Evolutionary conservation across 2,113 vertebrate genomes (phyloP), one percentile per base, ranked within the genome.

Genomic region (Hiodon tergisus): DNA sequence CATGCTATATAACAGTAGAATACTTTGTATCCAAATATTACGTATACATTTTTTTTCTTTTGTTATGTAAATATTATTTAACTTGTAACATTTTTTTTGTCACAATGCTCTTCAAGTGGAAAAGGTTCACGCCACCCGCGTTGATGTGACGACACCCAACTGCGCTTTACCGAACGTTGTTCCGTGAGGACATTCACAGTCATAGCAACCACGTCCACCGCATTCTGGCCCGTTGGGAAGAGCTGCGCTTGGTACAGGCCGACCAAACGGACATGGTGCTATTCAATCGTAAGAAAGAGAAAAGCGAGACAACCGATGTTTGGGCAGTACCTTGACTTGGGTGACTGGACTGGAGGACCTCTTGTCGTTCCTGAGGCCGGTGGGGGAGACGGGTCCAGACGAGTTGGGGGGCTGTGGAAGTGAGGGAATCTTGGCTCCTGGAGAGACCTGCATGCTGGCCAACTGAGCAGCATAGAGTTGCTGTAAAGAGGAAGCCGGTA

Each of bases 391-490:
- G 67, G 94, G 87, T 72, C 93, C 90, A 69, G 94, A 90, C 1
- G 93, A 84, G 89, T 93, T 96, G 81, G 92, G 91, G 76, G 91
- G 93, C 85, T 95, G 96, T 52, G 93, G 95, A 85, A 93, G 93
- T 70, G 95, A 88, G 76, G 93, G 89, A 91, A 97, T 96, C 90
- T 97, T 97, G 90, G 94, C 90, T 88, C 93, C 94, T 77, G 95
- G 96, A 78, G 96, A 98, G 88, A 95, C 91, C 89, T 98, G 96
- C 96, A 98, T 97, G 90, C 93, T 95, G 85, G 96, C 96, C 87
- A 98, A 90, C 87, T 98, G 96, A 86, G 96, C 93, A 52, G 96
- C 94, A 74, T 98, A 98, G 83, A 98, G 90, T 90, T 98, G 96
- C 96, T 98, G 90, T 78, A 90, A 90, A 84, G 78, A 83, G 83